Conservation (phyloP, 2,888 invertebrate species). For the Crocallis elinguaria region DNA sequence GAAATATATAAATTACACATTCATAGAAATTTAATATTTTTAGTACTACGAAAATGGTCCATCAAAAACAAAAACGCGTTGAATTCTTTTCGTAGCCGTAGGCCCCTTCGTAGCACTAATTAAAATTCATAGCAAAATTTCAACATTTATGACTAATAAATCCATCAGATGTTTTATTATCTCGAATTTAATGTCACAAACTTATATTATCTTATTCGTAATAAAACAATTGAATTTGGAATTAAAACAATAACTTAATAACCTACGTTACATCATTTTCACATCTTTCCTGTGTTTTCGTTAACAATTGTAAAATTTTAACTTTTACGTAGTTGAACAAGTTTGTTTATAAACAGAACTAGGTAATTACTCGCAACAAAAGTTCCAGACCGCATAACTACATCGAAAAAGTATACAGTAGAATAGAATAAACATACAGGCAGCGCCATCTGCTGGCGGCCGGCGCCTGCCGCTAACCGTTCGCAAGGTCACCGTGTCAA, state of each 20-base stretch:
- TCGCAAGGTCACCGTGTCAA: slow-evolving; percentile 82
- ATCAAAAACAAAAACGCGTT: slow-evolving; percentile 5
- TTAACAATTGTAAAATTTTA: too few species aligned
- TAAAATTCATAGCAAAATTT: slow-evolving; percentile 4
- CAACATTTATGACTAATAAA: background rate
- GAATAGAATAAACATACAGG: slow-evolving; percentile 30
- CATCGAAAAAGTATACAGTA: background rate
- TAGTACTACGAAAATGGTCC: too few species aligned
- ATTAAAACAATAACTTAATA: too few species aligned
- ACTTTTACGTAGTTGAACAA: too few species aligned
- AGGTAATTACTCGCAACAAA: background rate
- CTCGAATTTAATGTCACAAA: too few species aligned
- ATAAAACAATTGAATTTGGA: too few species aligned
- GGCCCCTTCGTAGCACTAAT: slow-evolving; percentile 5
- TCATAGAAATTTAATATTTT: too few species aligned
- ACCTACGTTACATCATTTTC: too few species aligned
- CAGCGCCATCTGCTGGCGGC: slow-evolving; percentile 72
- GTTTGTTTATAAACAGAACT: too few species aligned
- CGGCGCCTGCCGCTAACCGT: slow-evolving; percentile 53
- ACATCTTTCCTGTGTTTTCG: too few species aligned
- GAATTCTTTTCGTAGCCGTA: slow-evolving; percentile 14
- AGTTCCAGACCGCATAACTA: background rate
- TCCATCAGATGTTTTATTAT: background rate
- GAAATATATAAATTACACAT: too few species aligned
- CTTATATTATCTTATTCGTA: too few species aligned